Base-by-base conservation (phyloP, 2,888 invertebrate species). In the Endotricha flammealis region DNA sequence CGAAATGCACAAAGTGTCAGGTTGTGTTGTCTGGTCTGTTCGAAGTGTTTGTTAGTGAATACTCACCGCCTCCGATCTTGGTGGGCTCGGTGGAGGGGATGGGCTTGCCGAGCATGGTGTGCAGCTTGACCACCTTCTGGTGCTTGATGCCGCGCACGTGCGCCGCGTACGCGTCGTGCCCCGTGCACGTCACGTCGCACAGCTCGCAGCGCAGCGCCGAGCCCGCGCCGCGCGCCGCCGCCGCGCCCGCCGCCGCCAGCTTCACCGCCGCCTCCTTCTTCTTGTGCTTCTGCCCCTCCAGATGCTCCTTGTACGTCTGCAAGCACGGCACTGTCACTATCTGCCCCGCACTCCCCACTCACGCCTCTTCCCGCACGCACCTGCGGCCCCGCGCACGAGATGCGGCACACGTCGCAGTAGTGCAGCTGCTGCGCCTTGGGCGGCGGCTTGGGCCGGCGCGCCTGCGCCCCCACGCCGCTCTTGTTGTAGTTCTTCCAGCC, bases 381-480 rank as follows among this genome's bases (percentile, higher is more conserved):
- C 89, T 95, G 95, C 2, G 96, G 96, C 0, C 97, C 97, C 46
- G 96, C 97, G 79, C 97, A 98, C 65, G 97, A 98, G 64, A 99
- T 98, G 82, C 99, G 98, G 83, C 99, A 99, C 8, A 98, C 97
- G 77, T 99, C 98, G 75, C 99, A 99, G 82, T 98, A 99, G 80
- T 98, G 98, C 48, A 98, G 88, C 69, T 97, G 96, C 71, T 96
- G 96, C 16, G 96, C 95, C 63, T 96, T 95, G 10, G 96, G 95
- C 38, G 95, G 94, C 14, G 92, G 93, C 80, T 94, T 94, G 44
- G 91, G 90, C 32, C 92, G 88, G 67, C 91, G 90, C 61, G 88
- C 85, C 69, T 90, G 79, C 20, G 75, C 75, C 43, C 90, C 90
- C 36, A 88, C 79, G 48, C 90, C 87, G 35, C 67, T 54, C 60